These are phyloP conservation scores for Sinotaia quadrata DNA, from an alignment of 2,888 invertebrate species.

Conservation along the genomic window DNA sequence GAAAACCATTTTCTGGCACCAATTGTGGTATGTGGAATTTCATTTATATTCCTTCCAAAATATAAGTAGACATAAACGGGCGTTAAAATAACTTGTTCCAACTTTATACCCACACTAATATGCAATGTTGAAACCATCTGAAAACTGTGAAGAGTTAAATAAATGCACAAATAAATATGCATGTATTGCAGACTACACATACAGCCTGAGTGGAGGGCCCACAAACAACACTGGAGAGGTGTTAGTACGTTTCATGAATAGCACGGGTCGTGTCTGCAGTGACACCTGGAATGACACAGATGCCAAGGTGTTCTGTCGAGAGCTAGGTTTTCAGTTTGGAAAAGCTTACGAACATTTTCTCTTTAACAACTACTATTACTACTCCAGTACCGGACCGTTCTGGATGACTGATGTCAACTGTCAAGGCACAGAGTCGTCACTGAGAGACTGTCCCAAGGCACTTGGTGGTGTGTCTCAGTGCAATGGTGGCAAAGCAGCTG, in stretches of 20 bases:
- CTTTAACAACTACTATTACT: slow-evolving; percentile 45
- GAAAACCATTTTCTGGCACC: too few relatives aligned
- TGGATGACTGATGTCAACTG: slow-evolving; percentile 74
- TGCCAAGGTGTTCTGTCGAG: slow-evolving; percentile 55
- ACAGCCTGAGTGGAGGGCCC: slow-evolving; percentile 43
- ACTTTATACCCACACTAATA: too few relatives aligned
- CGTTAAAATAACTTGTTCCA: too few relatives aligned
- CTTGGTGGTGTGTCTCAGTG: slow-evolving; percentile 53
- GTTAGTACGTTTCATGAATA: slow-evolving; percentile 48
- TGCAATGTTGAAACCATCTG: too few relatives aligned
- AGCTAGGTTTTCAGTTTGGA: slow-evolving; percentile 56
- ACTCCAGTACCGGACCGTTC: slow-evolving; percentile 73
- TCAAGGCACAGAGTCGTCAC: slow-evolving; percentile 49
- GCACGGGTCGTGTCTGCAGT: slow-evolving; percentile 58
- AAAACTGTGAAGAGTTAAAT: too few relatives aligned
- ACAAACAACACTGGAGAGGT: slow-evolving; percentile 56
- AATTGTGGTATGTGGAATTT: too few relatives aligned
- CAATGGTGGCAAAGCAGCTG: slow-evolving; percentile 51
- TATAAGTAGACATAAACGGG: too few relatives aligned
- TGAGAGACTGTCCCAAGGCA: slow-evolving; percentile 50
- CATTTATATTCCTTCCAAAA: too few relatives aligned
- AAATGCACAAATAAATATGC: too few relatives aligned
- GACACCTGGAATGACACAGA: slow-evolving; percentile 57
- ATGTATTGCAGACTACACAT: slow-evolving; percentile 40
- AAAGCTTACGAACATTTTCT: slow-evolving; percentile 56